These are phyloP conservation scores for Lymantria monacha DNA, from an alignment of 2,888 invertebrate genomes.

Conservation along the genomic window DNA sequence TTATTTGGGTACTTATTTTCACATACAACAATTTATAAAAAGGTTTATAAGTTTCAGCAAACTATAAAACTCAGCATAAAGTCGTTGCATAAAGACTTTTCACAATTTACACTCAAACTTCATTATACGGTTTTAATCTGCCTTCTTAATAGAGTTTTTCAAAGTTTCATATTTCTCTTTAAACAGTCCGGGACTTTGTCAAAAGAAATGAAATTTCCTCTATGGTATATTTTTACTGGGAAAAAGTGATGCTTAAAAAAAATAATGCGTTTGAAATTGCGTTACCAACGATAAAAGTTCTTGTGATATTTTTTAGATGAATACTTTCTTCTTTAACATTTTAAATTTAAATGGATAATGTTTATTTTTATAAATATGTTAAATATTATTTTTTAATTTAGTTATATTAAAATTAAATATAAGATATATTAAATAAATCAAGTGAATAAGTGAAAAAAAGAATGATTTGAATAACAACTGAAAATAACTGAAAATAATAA, in stretches of 20 bases:
- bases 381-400: too few species aligned
- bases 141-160: slow-evolving; percentile 42
- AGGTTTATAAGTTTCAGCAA: slow-evolving; percentile 1
- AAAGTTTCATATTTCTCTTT: slow-evolving; percentile 37
- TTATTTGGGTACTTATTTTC: too few species aligned
- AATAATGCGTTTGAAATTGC: slow-evolving; percentile 8
- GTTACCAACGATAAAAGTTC: slow-evolving; percentile 1
- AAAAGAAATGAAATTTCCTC: slow-evolving; percentile 29
- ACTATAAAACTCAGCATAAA: slow-evolving; percentile 25
- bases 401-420: too few species aligned
- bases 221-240: slow-evolving; percentile 10
- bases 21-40: not conserved
- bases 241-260: slow-evolving; percentile 6
- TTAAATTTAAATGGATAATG: slow-evolving; percentile 1
- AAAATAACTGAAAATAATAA: not conserved
- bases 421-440: too few species aligned
- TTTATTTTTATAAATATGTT: too few species aligned
- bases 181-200: slow-evolving; percentile 23
- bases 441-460: too few species aligned
- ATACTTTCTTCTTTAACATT: not conserved
- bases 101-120: slow-evolving; percentile 46
- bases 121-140: slow-evolving; percentile 44
- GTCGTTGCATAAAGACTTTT: slow-evolving; percentile 25
- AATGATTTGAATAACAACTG: not conserved
- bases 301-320: not conserved